Conservation (phyloP, 2,888 invertebrate genomes). For the Metallyticus violacea region DNA sequence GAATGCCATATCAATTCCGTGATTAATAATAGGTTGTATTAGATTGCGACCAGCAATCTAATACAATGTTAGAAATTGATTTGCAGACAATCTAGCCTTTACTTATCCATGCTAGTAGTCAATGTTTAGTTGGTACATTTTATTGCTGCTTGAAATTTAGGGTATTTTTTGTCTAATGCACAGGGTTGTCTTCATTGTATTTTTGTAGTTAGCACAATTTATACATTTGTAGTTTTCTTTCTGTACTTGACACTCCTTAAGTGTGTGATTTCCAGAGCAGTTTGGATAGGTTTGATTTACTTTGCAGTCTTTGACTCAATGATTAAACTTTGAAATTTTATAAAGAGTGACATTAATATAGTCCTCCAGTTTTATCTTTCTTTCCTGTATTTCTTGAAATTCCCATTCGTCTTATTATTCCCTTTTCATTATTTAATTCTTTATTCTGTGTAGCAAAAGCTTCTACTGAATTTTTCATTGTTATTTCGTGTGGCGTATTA, state of each 20-base stretch:
- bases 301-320: not conserved
- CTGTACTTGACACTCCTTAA: not conserved
- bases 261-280: not conserved
- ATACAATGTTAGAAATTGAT: not conserved
- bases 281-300: not conserved
- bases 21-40: not conserved
- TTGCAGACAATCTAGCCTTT: not conserved
- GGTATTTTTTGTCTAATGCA: not conserved
- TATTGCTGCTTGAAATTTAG: not conserved
- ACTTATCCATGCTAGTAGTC: not conserved
- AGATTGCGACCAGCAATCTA: not conserved
- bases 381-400: too few species aligned
- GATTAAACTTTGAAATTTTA: not conserved
- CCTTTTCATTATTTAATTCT: too few species aligned
- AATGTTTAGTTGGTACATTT: not conserved
- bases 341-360: too few species aligned
- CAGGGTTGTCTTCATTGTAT: not conserved
- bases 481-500: too few species aligned
- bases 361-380: too few species aligned
- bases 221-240: not conserved
- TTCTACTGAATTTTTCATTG: too few species aligned
- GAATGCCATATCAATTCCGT: slow-evolving; percentile 17
- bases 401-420: too few species aligned
- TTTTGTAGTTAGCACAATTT: not conserved
- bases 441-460: too few species aligned